phyloP scores from a whole-genome alignment of 1,140 invertebrate genomes.

The Drosophila pectinifera region DNA sequence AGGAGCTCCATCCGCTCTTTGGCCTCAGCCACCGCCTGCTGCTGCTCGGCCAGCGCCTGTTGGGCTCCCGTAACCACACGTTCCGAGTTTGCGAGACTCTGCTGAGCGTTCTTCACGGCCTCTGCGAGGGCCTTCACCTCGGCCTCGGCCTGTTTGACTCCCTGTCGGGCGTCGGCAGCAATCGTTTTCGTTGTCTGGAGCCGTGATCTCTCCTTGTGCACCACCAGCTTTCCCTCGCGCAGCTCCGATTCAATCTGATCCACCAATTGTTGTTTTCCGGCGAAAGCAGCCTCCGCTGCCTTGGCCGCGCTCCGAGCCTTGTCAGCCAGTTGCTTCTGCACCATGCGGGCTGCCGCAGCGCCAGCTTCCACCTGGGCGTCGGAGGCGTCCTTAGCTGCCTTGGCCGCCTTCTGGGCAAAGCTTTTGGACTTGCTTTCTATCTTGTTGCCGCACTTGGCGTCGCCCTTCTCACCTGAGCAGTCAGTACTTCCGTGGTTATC shows the following conservation, averaged over 20 bases:
- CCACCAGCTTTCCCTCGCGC: slow-evolving; percentile 87
- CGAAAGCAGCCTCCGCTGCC: slow-evolving; percentile 88
- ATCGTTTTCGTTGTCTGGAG: slow-evolving; percentile 87
- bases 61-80: slow-evolving; percentile 87
- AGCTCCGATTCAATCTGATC: slow-evolving; percentile 87
- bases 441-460: slow-evolving; percentile 11
- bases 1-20: slow-evolving; percentile 87
- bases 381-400: slow-evolving; percentile 88
- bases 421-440: slow-evolving; percentile 49
- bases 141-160: slow-evolving; percentile 86
- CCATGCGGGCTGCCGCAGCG: not conserved
- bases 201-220: slow-evolving; percentile 87
- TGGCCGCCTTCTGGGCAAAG: slow-evolving; percentile 88
- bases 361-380: not conserved
- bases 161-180: slow-evolving; percentile 86
- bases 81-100: slow-evolving; percentile 87
- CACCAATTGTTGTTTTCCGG: slow-evolving; percentile 87
- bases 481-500: not conserved
- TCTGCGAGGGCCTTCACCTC: slow-evolving; percentile 72
- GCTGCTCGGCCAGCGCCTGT: slow-evolving; percentile 87
- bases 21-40: slow-evolving; percentile 87
- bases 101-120: slow-evolving; percentile 76
- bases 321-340: slow-evolving; percentile 87
- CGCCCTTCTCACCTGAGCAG: too few species aligned
- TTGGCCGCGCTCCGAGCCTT: slow-evolving; percentile 88